Evolutionary conservation across 2,113 vertebrate genomes (phyloP), one percentile per base, ranked within the genome.

Genomic region (Triplophysa siluroides): DNA sequence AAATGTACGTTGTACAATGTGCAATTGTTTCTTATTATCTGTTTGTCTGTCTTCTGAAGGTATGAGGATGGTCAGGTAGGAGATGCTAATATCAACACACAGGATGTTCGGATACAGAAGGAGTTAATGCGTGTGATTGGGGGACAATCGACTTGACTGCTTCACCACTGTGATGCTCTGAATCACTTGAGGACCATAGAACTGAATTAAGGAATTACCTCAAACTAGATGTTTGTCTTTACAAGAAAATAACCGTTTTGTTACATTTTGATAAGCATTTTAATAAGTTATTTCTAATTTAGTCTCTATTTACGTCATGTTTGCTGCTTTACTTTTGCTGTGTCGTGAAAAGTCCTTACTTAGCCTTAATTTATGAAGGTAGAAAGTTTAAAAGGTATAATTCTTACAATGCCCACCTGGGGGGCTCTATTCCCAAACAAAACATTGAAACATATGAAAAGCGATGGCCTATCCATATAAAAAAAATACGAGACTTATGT

Each of bases 11-110:
- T 29, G 1, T 29, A 19, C 23, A 75, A 38, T 21, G 18, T 8
- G 11, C 66, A 60, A 45, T 65, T 21, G 3, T 77, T 29, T 8
- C 54, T 10, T 6, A 11, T 41, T 0, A 1, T 56, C 60, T 78
- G 16, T 26, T 45, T 85, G 83, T 67, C 16, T 76, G 64, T 88
- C 47, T 84, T 81, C 70, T 78, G 76, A 92, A 98, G 96, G 90
- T 98, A 98, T 12, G 96, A 99, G 88, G 96, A 99, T 0, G 96
- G 97, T 79, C 95, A 96, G 87, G 96, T 99, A 83, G 97, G 97
- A 89, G 96, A 98, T 0, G 93, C 96, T 89, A 93, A 97, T 90
- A 95, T 98, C 91, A 94, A 98, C 93, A 98, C 97, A 90, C 96
- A 98, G 93, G 95, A 98, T 83, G 92, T 92, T 79, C 92, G 91